These are phyloP conservation scores for Arizona elegans DNA, from an alignment of 2,113 vertebrate genomes.

Conservation along the genomic window DNA sequence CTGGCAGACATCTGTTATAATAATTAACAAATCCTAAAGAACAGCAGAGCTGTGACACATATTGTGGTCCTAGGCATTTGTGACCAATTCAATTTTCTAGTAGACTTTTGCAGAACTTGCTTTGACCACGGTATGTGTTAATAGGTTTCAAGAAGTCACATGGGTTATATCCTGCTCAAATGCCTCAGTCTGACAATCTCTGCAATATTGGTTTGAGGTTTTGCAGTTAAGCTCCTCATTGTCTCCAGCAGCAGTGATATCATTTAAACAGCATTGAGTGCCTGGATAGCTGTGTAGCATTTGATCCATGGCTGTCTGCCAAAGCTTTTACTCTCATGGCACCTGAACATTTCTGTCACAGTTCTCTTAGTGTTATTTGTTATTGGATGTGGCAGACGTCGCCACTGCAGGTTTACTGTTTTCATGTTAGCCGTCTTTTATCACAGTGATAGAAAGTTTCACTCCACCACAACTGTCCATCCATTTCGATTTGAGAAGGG, in stretches of 20 bases:
- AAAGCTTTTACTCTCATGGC: neutral
- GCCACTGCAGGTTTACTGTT: neutral
- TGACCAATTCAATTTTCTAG: neutral
- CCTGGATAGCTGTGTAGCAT: neutral
- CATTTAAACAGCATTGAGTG: neutral
- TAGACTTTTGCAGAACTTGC: neutral
- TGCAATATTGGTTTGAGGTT: neutral
- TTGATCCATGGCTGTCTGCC: neutral
- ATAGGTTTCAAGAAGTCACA: neutral
- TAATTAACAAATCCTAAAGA: neutral
- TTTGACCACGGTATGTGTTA: neutral
- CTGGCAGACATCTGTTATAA: neutral
- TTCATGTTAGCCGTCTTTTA: neutral
- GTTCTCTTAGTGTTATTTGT: neutral
- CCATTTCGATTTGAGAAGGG: neutral
- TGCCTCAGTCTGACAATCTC: neutral
- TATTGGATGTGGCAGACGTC: neutral
- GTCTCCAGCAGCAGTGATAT: neutral
- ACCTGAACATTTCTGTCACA: neutral
- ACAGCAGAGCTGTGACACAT: neutral
- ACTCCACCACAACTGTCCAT: neutral
- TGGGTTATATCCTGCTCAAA: neutral
- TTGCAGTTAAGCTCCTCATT: neutral
- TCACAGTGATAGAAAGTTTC: neutral
- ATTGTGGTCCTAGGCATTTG: neutral